Evolutionary conservation across 2,113 vertebrate genomes (phyloP), one percentile per base, ranked within the genome.

Genomic region (Tringa solitaria): DNA sequence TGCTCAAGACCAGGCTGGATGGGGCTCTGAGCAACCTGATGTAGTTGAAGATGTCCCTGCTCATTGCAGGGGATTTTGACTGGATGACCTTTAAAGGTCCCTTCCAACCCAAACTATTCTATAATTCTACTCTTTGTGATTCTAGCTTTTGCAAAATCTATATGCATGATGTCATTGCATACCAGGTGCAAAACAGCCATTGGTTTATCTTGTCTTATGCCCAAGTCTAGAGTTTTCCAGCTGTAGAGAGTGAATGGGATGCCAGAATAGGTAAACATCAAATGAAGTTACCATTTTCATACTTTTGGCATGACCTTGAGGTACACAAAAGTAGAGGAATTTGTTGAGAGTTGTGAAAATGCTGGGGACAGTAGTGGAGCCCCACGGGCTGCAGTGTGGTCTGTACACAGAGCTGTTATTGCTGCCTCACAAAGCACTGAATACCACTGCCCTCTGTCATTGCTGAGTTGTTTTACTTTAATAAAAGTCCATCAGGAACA

Each of bases 341-440:
- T 87, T 46, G n/a, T 6, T 69, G 13, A 41, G 28, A 46, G 5
- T 74, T 87, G 30, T 37, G 68, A 37, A 77, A 80, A 46, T 22
- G 18, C 26, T 76, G 59, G 39, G 20, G 8, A 20, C 9, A 48
- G 27, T 2, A 74, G 16, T 20, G 21, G 24, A 81, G 33, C 7
- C 3, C 27, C 2, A 4, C 1, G 6, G 28, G 21, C n/a, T 50
- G 56, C 51, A 54, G 19, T 4, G 23, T 6, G 2, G 4, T 30
- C 12, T 20, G 43, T 45, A 4, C 16, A 2, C 4, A 22, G n/a
- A 28, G n/a, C 18, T 68, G 28, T 16, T 50, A 5, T 11, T n/a
- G 17, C 56, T 64, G 13, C n/a, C 12, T 30, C 53, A 41, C 7
- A 14, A 81, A 65, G 54, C 39, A n/a, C 37, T 1, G 4, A 50